phyloP scores from a whole-genome alignment of 2,888 invertebrate species.

The Acanthoscelides obtectus region DNA sequence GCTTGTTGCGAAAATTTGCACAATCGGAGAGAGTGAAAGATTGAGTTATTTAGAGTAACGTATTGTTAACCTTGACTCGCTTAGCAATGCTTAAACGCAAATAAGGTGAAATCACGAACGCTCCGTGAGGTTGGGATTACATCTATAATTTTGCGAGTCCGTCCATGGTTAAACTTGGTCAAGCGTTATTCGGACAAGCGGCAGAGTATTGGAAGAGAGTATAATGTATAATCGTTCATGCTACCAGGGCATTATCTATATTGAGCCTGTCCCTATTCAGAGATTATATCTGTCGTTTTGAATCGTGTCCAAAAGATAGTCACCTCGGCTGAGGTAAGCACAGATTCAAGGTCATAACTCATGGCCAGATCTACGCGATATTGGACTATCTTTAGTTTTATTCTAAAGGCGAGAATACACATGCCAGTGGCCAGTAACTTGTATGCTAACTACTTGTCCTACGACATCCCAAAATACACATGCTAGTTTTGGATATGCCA shows the following conservation, averaged over 20 bases:
- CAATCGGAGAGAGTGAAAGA: too few relatives aligned
- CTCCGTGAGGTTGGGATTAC: too few relatives aligned
- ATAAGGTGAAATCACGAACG: too few relatives aligned
- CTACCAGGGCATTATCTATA: constrained; percentile 22
- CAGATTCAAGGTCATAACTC: not conserved
- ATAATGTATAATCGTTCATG: constrained; percentile 19
- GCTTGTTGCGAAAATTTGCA: too few relatives aligned
- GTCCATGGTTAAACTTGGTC: constrained; percentile 23
- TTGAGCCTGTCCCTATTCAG: constrained; percentile 9
- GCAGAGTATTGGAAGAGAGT: constrained; percentile 25
- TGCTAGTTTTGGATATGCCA: too few relatives aligned
- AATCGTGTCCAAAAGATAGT: not conserved
- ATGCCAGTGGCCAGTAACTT: too few relatives aligned
- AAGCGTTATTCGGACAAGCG: constrained; percentile 34
- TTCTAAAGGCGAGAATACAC: too few relatives aligned
- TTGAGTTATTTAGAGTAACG: too few relatives aligned
- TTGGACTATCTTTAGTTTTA: not conserved
- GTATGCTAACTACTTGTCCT: too few relatives aligned
- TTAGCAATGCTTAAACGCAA: too few relatives aligned
- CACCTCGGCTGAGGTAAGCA: not conserved
- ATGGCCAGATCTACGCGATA: not conserved
- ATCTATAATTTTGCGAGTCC: not conserved
- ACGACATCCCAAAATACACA: too few relatives aligned
- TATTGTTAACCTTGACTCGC: too few relatives aligned
- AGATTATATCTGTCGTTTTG: constrained; percentile 13